phyloP scores from a whole-genome alignment of 2,797 vertebrate genomes.

The Psittacula derbiana region DNA sequence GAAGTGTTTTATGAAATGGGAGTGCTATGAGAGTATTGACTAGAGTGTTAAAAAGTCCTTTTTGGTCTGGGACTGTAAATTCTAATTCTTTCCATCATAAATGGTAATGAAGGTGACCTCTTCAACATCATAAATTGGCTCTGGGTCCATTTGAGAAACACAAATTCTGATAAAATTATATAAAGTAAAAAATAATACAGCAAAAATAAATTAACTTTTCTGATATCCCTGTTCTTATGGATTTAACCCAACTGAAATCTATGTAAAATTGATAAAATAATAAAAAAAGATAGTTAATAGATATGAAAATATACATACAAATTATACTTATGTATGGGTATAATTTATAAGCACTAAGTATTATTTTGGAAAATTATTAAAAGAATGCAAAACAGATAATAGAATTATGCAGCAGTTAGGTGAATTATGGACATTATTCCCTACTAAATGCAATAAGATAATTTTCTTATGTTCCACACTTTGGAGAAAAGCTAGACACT shows the following conservation, averaged over 20 bases:
- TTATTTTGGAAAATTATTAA: not conserved
- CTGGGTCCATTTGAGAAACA: not conserved
- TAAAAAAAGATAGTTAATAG: not conserved
- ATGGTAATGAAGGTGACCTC: not conserved
- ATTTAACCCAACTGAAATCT: not conserved
- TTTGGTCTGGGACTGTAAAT: not conserved
- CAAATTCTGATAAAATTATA: not conserved
- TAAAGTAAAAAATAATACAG: not conserved
- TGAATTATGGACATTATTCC: not conserved
- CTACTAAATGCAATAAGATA: not conserved
- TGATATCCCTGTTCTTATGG: not conserved
- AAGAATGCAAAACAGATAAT: not conserved
- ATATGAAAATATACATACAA: not conserved
- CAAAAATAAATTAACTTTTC: not conserved
- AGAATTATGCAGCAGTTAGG: not conserved
- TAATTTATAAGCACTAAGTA: not conserved
- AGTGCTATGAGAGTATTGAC: not conserved
- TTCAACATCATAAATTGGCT: not conserved
- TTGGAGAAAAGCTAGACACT: not conserved
- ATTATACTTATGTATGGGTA: not conserved
- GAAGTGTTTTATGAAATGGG: rapidly evolving
- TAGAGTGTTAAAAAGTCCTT: not conserved
- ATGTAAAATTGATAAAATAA: not conserved
- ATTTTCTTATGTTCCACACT: not conserved
- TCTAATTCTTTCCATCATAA: not conserved